phyloP scores from a whole-genome alignment of 2,113 vertebrate genomes.

The Malurus cyaneus region DNA sequence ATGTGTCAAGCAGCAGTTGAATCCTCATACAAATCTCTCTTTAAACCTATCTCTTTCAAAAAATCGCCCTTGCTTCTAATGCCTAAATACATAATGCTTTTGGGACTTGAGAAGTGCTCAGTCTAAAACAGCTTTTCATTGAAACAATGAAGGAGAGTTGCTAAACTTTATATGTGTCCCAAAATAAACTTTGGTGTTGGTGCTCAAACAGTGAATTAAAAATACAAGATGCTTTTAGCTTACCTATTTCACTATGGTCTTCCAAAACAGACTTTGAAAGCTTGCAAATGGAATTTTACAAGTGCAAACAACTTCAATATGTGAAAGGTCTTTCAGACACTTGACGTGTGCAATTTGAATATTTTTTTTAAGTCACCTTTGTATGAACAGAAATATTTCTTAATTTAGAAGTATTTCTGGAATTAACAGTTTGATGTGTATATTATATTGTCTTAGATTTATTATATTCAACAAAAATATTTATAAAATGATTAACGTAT shows the following conservation, averaged over 20 bases:
- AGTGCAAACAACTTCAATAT: background rate
- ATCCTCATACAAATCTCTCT: conserved; percentile 56
- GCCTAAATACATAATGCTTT: conserved; percentile 16
- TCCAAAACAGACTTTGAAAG: background rate
- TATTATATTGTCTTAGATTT: background rate
- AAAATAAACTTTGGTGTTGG: background rate
- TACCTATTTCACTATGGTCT: background rate
- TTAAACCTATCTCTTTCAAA: conserved; percentile 49
- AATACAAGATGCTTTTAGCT: background rate
- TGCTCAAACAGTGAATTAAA: background rate
- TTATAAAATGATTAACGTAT: background rate
- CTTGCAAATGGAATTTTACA: background rate
- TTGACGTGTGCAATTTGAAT: background rate
- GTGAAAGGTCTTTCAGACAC: background rate
- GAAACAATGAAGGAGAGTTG: background rate
- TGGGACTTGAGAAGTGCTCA: background rate
- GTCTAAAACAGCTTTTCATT: background rate
- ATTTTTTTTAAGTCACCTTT: background rate
- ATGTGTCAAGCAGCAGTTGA: conserved; percentile 17
- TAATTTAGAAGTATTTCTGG: background rate
- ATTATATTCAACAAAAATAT: background rate
- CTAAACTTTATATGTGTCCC: background rate
- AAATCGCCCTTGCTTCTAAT: background rate
- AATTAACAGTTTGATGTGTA: background rate
- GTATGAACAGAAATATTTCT: background rate